Base-by-base conservation (phyloP, 2,797 vertebrate genomes). In the Sitta carolinensis region DNA sequence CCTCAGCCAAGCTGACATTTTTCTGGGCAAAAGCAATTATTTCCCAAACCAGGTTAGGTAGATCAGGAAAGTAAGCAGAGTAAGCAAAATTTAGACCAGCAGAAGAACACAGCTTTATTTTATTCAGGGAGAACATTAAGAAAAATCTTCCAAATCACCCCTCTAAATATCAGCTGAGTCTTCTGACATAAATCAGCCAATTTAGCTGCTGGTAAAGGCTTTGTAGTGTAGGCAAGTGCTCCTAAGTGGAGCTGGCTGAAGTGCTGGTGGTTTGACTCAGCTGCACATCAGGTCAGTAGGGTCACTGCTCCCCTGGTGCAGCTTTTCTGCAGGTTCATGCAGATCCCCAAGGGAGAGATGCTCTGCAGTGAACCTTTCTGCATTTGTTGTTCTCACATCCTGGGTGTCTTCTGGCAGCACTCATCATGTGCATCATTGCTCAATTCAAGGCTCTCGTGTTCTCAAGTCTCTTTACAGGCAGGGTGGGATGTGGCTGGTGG, bases 141-240 rank as follows among this genome's bases (percentile, higher is more conserved):
- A 94, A 80, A 93, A 94, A 94, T 95, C 81, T 95, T 93, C 34
- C 67, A 82, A 76, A 89, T 84, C 27, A 29, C 19, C 4, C 29
- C 25, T 91, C 73, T 64, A 93, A 62, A 78, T 73, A 67, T 15
- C 68, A 84, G 67, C 57, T 68, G 70, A 93, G n/a, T 74, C 63
- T 73, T 63, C 67, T 89, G 78, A 22, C 78, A 95, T 74, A 89
- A 90, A 87, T 94, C 86, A 92, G 27, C 17, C 68, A 70, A 47
- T 7, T 79, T 50, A 92, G 67, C 59, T 91, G 80, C 63, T 81
- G 81, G 42, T 84, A 54, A 67, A 80, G 63, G 70, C 67, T 92
- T 30, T 84, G 74, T 50, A 74, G 80, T 23, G 22, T 27, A 76
- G 85, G 47, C 50, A 82, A 88, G 76, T 25, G 79, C 67, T 93